These are phyloP conservation scores for Coenonympha arcania DNA, from an alignment of 2,888 invertebrate species.

Conservation along the genomic window DNA sequence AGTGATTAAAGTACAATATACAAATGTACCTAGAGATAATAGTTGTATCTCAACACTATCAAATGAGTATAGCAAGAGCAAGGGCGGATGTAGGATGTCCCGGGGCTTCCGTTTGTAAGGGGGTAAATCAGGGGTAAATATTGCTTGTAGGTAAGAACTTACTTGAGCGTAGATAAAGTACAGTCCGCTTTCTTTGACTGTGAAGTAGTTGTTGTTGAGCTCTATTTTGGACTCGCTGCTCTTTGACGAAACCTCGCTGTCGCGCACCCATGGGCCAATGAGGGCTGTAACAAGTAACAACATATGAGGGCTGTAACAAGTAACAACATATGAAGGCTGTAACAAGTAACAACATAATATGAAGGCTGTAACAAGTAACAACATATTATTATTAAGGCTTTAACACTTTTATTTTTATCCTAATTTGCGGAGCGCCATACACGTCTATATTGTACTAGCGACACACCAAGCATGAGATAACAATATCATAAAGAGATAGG, in stretches of 20 bases:
- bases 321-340: slow-evolving; percentile 48
- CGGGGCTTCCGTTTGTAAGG: background rate
- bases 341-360: slow-evolving; percentile 41
- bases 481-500: too few species aligned
- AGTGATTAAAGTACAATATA: too few species aligned
- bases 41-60: too few species aligned
- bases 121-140: background rate
- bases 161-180: slow-evolving; percentile 65
- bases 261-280: slow-evolving; percentile 61
- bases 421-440: too few species aligned
- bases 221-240: slow-evolving; percentile 52
- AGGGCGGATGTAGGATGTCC: too few species aligned
- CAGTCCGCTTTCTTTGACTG: slow-evolving; percentile 54
- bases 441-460: background rate
- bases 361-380: slow-evolving; percentile 44
- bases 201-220: slow-evolving; percentile 44
- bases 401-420: too few species aligned
- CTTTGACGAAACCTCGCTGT: slow-evolving; percentile 52
- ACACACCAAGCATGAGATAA: too few species aligned
- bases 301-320: slow-evolving; percentile 49
- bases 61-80: too few species aligned
- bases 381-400: too few species aligned
- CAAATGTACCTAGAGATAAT: too few species aligned
- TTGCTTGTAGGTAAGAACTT: slow-evolving; percentile 26
- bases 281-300: slow-evolving; percentile 43